Percentiles rank a stretch among this genome's conserved stretches.
Evolutionary conservation across 1,140 invertebrate species (phyloP).

Genomic region (Phymastichus coffea): DNA sequence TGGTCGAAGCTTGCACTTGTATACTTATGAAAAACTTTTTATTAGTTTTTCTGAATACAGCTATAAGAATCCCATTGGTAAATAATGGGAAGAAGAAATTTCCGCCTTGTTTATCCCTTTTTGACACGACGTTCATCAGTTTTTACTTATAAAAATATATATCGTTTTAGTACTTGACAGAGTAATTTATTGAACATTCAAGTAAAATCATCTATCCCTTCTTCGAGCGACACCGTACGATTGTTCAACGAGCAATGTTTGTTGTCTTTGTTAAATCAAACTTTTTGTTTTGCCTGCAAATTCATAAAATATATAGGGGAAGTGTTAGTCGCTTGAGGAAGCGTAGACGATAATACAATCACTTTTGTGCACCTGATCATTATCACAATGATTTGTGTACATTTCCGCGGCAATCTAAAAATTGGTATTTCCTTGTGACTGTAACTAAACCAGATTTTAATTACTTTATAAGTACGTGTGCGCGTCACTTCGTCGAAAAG

Average conservation of each 20-base stretch:
- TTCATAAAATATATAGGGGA: no score
- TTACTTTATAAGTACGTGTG: background rate
- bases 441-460: conserved; percentile 13
- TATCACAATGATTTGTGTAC: conserved; percentile 3
- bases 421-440: conserved; percentile 1
- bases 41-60: no score
- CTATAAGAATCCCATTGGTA: no score
- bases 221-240: background rate
- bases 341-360: conserved; percentile 2
- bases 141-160: conserved; percentile 23
- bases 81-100: no score
- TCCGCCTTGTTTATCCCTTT: conserved; percentile 23
- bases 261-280: no score
- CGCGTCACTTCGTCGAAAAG: conserved; percentile 17
- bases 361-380: conserved; percentile 18
- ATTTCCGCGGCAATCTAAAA: conserved; percentile 1
- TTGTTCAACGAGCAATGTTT: no score
- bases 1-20: no score
- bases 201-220: conserved; percentile 1
- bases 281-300: no score
- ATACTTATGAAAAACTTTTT: no score
- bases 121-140: conserved; percentile 4
- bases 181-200: conserved; percentile 24
- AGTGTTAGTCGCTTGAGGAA: background rate
- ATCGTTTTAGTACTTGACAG: conserved; percentile 23